Base-by-base conservation (phyloP, 2,888 invertebrate genomes). In the Chloroclysta siterata region DNA sequence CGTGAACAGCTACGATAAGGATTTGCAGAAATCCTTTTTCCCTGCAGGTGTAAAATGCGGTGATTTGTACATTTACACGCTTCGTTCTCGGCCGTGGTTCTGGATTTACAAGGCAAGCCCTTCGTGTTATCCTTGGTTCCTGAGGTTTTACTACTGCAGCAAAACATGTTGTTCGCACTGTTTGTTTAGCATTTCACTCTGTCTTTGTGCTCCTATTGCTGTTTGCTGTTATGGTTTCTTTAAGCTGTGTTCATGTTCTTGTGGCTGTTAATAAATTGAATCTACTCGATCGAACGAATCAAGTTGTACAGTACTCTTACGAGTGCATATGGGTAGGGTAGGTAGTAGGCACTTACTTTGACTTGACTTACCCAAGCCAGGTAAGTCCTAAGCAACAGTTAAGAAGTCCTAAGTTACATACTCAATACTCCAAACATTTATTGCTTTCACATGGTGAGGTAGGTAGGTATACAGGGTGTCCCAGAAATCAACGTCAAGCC, bases 171-270 rank as follows among this genome's bases (percentile, higher is more conserved):
- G 72, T 57, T 61, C 60, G n/a, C 28, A 65, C 13, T 29, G 14
- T 41, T 33, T 75, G 5, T 61, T 73, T 51, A 78, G 75, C 62
- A 10, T 74, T 56, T 70, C 81, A 4, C 15, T 75, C 13, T 79
- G 80, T 64, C 68, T 84, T 61, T 87, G 87, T 84, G 73, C 75
- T 61, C 87, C 87, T 62, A 42, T 82, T 33, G 53, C 82, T 55
- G 53, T 66, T 39, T 80, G 75, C 66, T 70, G 63, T 57, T 82
- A 76, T 62, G 42, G 72, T 13, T 81, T 75, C 68, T 80, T 60
- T 59, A 14, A 36, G 13, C 10, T 59, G 28, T 22, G n/a, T 17
- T 33, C 15, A 29, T 48, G 56, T 48, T 53, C 28, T n/a, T 60
- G 53, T 33, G 53, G 28, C 29, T 60, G 53, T 33, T 42, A 13